Conservation (phyloP, 1,140 invertebrate genomes). For the Lycorma delicatula region DNA sequence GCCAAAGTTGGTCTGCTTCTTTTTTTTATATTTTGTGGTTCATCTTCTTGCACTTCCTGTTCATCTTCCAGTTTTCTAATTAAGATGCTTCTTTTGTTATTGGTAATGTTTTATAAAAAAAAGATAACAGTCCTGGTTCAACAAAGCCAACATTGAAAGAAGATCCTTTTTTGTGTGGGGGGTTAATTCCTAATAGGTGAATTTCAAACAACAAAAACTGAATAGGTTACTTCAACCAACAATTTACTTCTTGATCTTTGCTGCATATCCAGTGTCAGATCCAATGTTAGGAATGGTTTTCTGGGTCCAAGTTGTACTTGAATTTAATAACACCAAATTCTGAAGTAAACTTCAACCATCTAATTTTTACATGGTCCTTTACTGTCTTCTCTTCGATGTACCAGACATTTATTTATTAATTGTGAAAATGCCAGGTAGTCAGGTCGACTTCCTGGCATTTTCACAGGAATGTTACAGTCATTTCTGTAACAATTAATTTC, state of each 20-base stretch:
- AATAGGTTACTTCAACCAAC: neutral
- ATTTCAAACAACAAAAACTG: too few species aligned
- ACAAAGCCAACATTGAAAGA: neutral
- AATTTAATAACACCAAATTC: neutral
- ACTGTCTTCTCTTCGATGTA: neutral
- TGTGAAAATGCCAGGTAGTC: neutral
- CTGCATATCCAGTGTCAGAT: neutral
- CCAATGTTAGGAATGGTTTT: neutral
- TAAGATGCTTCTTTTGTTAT: neutral
- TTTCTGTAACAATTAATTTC: neutral
- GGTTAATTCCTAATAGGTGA: neutral
- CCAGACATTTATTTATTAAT: neutral
- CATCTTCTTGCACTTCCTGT: neutral
- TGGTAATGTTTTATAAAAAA: neutral
- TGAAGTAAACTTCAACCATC: neutral
- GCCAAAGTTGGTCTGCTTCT: too few species aligned
- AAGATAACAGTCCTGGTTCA: neutral
- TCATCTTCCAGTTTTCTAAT: neutral
- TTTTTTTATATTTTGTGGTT: neutral
- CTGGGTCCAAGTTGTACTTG: neutral
- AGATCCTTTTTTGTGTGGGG: neutral
- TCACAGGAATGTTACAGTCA: too few species aligned
- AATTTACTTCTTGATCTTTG: neutral
- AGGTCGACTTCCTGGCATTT: too few species aligned
- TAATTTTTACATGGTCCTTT: conserved; percentile 3